Conservation (phyloP, 2,888 invertebrate genomes). For the Scaeva pyrastri region DNA sequence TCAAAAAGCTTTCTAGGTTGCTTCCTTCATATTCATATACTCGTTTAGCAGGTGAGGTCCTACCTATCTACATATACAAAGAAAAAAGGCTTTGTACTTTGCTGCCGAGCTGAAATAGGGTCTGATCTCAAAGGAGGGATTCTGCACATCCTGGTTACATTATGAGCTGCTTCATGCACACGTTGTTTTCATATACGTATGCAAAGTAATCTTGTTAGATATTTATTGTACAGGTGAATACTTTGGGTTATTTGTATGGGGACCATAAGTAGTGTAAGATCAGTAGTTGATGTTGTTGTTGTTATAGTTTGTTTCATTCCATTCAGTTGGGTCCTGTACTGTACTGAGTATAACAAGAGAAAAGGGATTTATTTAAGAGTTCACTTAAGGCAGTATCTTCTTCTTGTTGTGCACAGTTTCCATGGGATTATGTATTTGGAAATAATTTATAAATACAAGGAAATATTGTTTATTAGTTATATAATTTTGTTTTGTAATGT, state of each 20-base stretch:
- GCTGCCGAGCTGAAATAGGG: neutral
- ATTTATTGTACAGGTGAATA: constrained; percentile 50
- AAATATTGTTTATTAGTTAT: too few species aligned
- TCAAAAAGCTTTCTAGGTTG: constrained; percentile 25
- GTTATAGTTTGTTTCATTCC: too few species aligned
- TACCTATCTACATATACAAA: neutral
- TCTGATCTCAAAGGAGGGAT: constrained; percentile 21
- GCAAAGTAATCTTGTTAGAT: constrained; percentile 60
- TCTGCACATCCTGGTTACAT: constrained; percentile 5
- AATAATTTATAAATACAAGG: too few species aligned
- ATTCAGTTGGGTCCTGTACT: neutral
- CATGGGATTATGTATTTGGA: neutral
- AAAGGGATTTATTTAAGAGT: neutral
- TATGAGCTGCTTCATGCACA: constrained; percentile 28
- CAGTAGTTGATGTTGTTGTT: neutral
- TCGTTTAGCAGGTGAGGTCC: too few species aligned
- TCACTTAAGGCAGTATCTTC: neutral
- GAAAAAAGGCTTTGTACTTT: constrained; percentile 23
- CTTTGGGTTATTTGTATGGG: constrained; percentile 33
- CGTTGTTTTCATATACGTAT: neutral
- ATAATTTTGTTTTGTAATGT: too few species aligned
- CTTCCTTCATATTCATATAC: neutral
- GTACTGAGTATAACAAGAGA: constrained; percentile 5
- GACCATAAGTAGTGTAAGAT: constrained; percentile 48
- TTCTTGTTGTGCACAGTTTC: too few species aligned